Evolutionary conservation across 2,113 vertebrate genomes (phyloP).

Genomic region (Rhinoderma darwinii): DNA sequence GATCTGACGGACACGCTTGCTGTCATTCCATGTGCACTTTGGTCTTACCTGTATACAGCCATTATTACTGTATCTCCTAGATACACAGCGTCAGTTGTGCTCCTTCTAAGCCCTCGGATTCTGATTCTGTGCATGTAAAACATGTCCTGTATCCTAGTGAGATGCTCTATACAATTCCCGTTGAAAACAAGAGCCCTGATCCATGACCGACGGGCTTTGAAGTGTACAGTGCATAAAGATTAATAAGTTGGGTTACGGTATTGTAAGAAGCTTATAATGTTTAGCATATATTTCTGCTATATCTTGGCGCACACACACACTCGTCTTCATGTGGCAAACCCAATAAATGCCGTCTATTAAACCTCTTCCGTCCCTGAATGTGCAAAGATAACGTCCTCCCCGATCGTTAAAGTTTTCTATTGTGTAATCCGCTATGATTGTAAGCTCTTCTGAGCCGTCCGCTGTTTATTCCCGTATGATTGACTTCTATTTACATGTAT

Average conservation of each 20-base stretch:
- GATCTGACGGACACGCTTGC: too few relatives aligned
- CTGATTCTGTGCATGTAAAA: not conserved
- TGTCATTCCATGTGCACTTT: not conserved
- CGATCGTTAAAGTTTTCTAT: not conserved
- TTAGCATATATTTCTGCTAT: constrained; percentile 4
- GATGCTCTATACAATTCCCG: not conserved
- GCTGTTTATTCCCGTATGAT: not conserved
- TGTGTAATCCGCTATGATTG: not conserved
- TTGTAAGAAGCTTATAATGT: constrained; percentile 11
- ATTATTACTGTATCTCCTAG: not conserved
- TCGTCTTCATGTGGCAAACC: not conserved
- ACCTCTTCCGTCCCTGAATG: not conserved
- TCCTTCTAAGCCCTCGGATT: not conserved
- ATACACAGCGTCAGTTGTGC: too few relatives aligned
- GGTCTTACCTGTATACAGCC: not conserved
- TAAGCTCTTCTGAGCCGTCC: not conserved
- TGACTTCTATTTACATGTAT: not conserved
- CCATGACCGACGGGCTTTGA: constrained; percentile 4
- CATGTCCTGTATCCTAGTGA: not conserved
- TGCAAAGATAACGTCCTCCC: not conserved
- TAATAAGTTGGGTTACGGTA: not conserved
- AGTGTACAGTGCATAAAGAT: not conserved
- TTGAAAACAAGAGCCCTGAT: constrained; percentile 3
- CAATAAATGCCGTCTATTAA: not conserved
- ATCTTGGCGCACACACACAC: not conserved